phyloP scores from a whole-genome alignment of 2,797 vertebrate species.

The Labeo calbasu region DNA sequence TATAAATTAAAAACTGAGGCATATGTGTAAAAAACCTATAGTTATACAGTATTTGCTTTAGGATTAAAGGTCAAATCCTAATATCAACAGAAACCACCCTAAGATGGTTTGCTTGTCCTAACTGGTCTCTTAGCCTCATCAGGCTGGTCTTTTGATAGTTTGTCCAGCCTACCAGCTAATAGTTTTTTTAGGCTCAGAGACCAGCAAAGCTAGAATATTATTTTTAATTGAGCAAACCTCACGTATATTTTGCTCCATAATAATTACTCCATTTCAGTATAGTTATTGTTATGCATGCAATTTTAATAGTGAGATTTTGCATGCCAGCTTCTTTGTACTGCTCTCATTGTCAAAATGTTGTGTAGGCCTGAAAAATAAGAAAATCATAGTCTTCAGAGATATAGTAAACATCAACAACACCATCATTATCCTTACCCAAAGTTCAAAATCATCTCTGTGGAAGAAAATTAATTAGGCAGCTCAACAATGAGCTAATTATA shows the following conservation, averaged over 20 bases:
- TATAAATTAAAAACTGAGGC: background rate
- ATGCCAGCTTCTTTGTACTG: background rate
- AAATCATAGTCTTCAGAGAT: background rate
- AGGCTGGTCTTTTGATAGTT: background rate
- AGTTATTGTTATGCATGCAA: background rate
- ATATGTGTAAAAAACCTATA: background rate
- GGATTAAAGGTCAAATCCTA: background rate
- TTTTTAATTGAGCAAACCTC: background rate
- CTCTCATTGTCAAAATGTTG: background rate
- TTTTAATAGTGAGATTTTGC: background rate
- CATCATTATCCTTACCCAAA: conserved; percentile 12
- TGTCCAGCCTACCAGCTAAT: background rate
- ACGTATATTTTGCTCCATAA: background rate
- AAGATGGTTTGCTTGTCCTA: background rate
- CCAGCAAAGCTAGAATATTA: background rate
- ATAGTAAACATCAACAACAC: background rate
- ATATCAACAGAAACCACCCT: background rate
- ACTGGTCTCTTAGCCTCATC: background rate
- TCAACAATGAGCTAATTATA: conserved; percentile 73
- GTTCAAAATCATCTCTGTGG: conserved; percentile 53
- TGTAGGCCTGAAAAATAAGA: background rate
- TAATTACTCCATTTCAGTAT: background rate
- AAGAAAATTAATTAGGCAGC: conserved; percentile 63
- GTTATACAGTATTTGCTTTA: background rate
- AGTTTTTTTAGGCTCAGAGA: background rate